These are phyloP conservation scores for Neodontobutis hainanensis DNA, from an alignment of 2,113 vertebrate species.

Conservation along the genomic window DNA sequence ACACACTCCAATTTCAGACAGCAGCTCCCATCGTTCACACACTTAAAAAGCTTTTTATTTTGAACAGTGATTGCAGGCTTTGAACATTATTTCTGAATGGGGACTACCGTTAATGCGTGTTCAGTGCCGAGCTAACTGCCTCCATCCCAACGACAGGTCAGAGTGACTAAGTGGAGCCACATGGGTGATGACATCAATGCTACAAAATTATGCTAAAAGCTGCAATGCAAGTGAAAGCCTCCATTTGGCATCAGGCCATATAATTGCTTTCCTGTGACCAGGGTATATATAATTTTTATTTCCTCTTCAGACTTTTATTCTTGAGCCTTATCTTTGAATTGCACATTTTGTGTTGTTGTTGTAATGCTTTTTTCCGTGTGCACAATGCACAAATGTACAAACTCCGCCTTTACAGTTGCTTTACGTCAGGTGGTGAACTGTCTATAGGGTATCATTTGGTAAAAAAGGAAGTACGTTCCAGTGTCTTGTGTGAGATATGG, in stretches of 20 bases:
- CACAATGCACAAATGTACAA: too few relatives aligned
- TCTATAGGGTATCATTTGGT: too few relatives aligned
- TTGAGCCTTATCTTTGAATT: neutral
- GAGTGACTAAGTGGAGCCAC: constrained; percentile 37
- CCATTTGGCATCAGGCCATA: constrained; percentile 35
- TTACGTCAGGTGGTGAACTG: too few relatives aligned
- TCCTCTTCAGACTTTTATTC: neutral
- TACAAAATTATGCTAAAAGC: constrained; percentile 51
- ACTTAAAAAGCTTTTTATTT: constrained; percentile 49
- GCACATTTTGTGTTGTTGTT: too few relatives aligned
- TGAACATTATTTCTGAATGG: constrained; percentile 39
- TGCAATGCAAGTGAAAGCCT: constrained; percentile 32
- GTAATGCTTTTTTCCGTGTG: too few relatives aligned
- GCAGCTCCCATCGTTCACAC: neutral
- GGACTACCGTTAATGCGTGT: constrained; percentile 39
- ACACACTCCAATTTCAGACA: constrained; percentile 17
- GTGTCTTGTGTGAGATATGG: too few relatives aligned
- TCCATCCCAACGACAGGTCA: constrained; percentile 48
- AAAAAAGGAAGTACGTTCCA: too few relatives aligned
- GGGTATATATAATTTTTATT: constrained; percentile 19
- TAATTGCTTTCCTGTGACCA: constrained; percentile 24
- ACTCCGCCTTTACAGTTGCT: too few relatives aligned
- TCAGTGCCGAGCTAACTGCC: constrained; percentile 47
- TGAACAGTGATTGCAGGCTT: constrained; percentile 24
- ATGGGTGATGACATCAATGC: constrained; percentile 47